These are phyloP conservation scores for Notodonta ziczac DNA, from an alignment of 2,888 invertebrate genomes.

Conservation along the genomic window DNA sequence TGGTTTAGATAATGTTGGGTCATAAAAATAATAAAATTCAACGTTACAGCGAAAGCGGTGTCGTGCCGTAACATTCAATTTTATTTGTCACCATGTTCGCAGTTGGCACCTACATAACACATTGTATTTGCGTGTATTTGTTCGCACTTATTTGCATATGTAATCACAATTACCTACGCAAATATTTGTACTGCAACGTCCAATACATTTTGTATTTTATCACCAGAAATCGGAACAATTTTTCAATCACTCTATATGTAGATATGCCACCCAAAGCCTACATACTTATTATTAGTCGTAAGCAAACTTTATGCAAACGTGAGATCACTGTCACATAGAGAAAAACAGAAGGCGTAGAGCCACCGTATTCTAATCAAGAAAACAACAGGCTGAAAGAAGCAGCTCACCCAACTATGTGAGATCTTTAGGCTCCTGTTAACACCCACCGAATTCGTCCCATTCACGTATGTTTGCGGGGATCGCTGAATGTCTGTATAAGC, in stretches of 20 bases:
- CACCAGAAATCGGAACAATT: no score
- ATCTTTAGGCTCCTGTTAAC: slow-evolving; percentile 44
- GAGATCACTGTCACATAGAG: slow-evolving; percentile 15
- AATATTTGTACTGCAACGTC: no score
- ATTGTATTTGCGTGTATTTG: no score
- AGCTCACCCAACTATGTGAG: slow-evolving; percentile 45
- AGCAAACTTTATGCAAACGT: slow-evolving; percentile 1
- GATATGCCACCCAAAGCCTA: background rate
- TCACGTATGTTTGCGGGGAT: slow-evolving; percentile 34
- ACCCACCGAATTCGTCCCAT: slow-evolving; percentile 29
- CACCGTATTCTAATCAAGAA: slow-evolving; percentile 58
- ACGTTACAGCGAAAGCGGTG: background rate
- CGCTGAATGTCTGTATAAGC: slow-evolving; percentile 48
- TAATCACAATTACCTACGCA: no score
- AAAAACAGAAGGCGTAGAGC: slow-evolving; percentile 40
- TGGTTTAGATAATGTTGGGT: background rate
- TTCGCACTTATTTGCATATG: background rate
- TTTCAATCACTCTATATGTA: no score
- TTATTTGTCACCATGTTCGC: background rate
- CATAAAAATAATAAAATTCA: slow-evolving; percentile 8
- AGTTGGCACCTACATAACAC: no score
- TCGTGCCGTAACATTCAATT: slow-evolving; percentile 7
- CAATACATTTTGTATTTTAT: no score
- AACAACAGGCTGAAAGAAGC: slow-evolving; percentile 61
- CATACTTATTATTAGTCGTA: slow-evolving; percentile 1